Conservation (phyloP, 64 coral and sea anemone species). For the Montipora foliosa region DNA sequence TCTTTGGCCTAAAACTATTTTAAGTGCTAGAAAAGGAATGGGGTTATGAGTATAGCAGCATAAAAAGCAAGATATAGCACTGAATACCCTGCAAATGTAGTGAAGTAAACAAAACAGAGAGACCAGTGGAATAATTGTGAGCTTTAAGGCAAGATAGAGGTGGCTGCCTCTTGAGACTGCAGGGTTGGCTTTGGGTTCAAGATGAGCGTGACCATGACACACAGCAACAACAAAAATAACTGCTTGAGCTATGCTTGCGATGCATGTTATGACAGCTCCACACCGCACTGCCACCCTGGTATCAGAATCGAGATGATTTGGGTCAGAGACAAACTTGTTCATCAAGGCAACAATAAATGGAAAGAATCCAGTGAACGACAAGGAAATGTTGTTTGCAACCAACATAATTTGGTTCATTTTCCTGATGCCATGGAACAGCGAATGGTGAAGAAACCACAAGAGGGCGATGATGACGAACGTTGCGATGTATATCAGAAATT, state of each 20-base stretch:
- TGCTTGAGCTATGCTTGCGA: slow-evolving; percentile 78
- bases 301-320: slow-evolving; percentile 12
- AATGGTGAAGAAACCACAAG: slow-evolving; percentile 97
- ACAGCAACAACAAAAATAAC: slow-evolving; percentile 85
- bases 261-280: slow-evolving; percentile 71
- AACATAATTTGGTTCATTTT: slow-evolving; percentile 97
- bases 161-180: slow-evolving; percentile 73
- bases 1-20: slow-evolving; percentile 70
- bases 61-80: slow-evolving; percentile 70
- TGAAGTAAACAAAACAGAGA: slow-evolving; percentile 68
- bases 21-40: slow-evolving; percentile 84
- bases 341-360: slow-evolving; percentile 86
- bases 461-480: slow-evolving; percentile 90
- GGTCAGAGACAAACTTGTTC: slow-evolving; percentile 77
- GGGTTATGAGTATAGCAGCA: slow-evolving; percentile 73
- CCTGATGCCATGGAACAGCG: slow-evolving; percentile 92
- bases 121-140: slow-evolving; percentile 85
- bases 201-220: slow-evolving; percentile 53
- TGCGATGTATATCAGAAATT: slow-evolving; percentile 82
- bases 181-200: slow-evolving; percentile 75
- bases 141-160: slow-evolving; percentile 80
- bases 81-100: slow-evolving; percentile 48
- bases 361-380: slow-evolving; percentile 83
- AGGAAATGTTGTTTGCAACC: slow-evolving; percentile 92
- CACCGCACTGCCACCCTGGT: slow-evolving; percentile 81